Evolutionary conservation across 2,888 invertebrate species (phyloP).

Genomic region (Xylophagus ater): DNA sequence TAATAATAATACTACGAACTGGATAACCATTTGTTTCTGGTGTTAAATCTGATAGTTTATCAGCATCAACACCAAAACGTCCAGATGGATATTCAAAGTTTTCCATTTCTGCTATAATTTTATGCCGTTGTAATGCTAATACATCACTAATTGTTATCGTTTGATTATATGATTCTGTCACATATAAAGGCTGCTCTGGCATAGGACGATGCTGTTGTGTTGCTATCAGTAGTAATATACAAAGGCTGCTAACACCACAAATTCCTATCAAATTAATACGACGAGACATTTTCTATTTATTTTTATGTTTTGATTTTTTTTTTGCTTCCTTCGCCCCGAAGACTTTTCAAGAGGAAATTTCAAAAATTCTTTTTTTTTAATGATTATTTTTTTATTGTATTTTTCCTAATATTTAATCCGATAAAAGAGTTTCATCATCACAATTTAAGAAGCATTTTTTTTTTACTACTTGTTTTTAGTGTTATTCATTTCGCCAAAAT

Average conservation of each 20-base stretch:
- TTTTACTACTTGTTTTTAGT: too few relatives aligned
- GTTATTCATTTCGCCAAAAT: too few relatives aligned
- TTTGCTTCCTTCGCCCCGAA: neutral
- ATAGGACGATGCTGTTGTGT: constrained; percentile 34
- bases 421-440: too few relatives aligned
- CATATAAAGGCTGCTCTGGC: constrained; percentile 21
- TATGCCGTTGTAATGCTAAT: constrained; percentile 44
- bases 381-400: too few relatives aligned
- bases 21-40: constrained; percentile 61
- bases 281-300: constrained; percentile 31
- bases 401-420: too few relatives aligned
- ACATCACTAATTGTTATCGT: constrained; percentile 46
- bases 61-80: constrained; percentile 42
- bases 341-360: too few relatives aligned
- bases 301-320: neutral
- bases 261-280: constrained; percentile 38
- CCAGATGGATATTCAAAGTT: constrained; percentile 51
- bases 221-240: constrained; percentile 38
- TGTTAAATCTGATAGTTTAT: constrained; percentile 54
- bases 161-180: constrained; percentile 29
- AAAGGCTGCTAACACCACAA: constrained; percentile 37
- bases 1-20: constrained; percentile 63
- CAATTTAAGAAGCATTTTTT: too few relatives aligned
- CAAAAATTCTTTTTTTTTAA: too few relatives aligned
- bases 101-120: constrained; percentile 47